Conservation (phyloP, 2,113 vertebrate species). For the Cebidichthys violaceus region DNA sequence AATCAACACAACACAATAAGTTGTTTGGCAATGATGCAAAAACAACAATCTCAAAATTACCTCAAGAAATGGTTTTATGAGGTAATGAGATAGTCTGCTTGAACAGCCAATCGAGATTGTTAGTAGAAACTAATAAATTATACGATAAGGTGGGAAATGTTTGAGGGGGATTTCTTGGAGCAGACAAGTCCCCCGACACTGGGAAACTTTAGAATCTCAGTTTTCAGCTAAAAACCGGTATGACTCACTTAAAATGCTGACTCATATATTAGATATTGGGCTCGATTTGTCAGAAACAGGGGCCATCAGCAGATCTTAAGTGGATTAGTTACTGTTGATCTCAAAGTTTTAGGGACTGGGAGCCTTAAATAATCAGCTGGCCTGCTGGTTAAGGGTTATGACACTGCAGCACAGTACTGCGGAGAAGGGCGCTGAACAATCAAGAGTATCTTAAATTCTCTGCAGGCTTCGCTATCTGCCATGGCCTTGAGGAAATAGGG, state of each 20-base stretch:
- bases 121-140: not conserved
- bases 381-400: slow-evolving; percentile 30
- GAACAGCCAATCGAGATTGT: slow-evolving; percentile 14
- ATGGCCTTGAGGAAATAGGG: slow-evolving; percentile 50
- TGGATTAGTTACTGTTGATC: slow-evolving; percentile 53
- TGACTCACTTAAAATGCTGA: slow-evolving; percentile 38
- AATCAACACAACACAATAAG: slow-evolving; percentile 46
- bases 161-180: slow-evolving; percentile 24
- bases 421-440: slow-evolving; percentile 39
- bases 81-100: slow-evolving; percentile 4
- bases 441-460: slow-evolving; percentile 55
- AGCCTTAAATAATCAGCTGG: slow-evolving; percentile 44
- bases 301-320: slow-evolving; percentile 36
- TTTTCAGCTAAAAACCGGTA: slow-evolving; percentile 4
- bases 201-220: slow-evolving; percentile 26
- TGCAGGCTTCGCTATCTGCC: slow-evolving; percentile 60
- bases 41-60: slow-evolving; percentile 26
- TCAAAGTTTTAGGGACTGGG: slow-evolving; percentile 37
- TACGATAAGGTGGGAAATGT: slow-evolving; percentile 18
- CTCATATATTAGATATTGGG: slow-evolving; percentile 36
- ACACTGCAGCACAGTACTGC: slow-evolving; percentile 2
- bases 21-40: slow-evolving; percentile 35
- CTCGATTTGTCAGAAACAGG: slow-evolving; percentile 46
- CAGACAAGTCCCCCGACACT: not conserved
- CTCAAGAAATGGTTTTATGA: slow-evolving; percentile 24